These are phyloP conservation scores for Drosophila histrio DNA, from an alignment of 2,888 invertebrate species.

Conservation along the genomic window DNA sequence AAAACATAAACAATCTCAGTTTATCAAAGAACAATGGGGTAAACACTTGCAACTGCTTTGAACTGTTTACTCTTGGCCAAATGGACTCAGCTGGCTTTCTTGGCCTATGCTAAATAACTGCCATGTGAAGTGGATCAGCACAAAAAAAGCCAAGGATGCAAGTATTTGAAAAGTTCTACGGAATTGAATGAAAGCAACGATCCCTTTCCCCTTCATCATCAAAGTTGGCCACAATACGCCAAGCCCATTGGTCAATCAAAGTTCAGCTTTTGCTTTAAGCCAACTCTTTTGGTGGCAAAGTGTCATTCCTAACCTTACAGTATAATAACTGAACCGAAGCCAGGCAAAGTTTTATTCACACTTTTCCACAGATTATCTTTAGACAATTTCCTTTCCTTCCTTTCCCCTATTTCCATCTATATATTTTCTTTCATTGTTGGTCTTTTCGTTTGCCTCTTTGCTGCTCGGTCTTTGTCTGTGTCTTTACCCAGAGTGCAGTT, in stretches of 20 bases:
- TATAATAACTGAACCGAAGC: not conserved
- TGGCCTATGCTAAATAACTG: constrained; percentile 2
- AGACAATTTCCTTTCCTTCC: constrained; percentile 4
- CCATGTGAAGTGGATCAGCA: constrained; percentile 2
- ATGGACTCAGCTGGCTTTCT: not conserved
- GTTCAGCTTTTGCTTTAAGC: constrained; percentile 47
- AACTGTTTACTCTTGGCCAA: not conserved
- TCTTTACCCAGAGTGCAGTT: constrained; percentile 11
- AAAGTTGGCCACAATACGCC: constrained; percentile 16
- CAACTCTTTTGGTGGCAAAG: constrained; percentile 3
- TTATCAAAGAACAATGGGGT: not conserved
- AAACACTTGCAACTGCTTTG: not conserved
- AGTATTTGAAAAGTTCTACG: constrained; percentile 16
- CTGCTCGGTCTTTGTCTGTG: too few relatives aligned
- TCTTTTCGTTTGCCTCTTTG: constrained; percentile 4
- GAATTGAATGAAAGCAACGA: constrained; percentile 28
- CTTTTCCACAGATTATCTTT: constrained; percentile 55
- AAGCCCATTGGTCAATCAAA: constrained; percentile 47
- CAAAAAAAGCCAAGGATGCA: not conserved
- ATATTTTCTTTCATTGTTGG: constrained; percentile 7
- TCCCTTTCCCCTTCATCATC: constrained; percentile 14
- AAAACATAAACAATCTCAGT: not conserved
- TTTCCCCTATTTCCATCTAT: not conserved
- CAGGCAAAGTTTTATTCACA: constrained; percentile 21
- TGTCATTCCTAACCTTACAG: not conserved